phyloP scores from a whole-genome alignment of 2,113 vertebrate species.

The Notechis scutatus region DNA sequence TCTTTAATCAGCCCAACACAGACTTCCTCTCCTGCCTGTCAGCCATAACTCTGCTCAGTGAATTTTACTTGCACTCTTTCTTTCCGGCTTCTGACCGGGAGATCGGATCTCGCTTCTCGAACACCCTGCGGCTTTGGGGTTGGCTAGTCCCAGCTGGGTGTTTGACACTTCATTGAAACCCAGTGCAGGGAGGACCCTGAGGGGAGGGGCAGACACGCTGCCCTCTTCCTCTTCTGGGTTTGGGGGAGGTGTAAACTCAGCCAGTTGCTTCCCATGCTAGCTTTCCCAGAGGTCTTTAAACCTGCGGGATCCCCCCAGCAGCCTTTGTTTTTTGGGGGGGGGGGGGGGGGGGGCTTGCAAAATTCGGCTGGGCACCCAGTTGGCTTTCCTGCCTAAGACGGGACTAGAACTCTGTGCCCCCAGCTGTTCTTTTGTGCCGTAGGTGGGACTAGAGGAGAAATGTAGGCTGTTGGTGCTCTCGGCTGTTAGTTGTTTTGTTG shows the following conservation, averaged over 20 bases:
- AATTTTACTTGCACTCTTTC: neutral
- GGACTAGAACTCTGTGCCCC: too few species aligned
- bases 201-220: neutral
- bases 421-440: accelerated
- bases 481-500: too few species aligned
- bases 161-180: neutral
- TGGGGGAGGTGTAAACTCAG: neutral
- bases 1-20: neutral
- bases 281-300: neutral
- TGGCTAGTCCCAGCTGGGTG: neutral
- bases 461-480: too few species aligned
- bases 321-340: neutral
- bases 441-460: neutral
- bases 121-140: neutral
- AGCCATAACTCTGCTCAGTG: neutral
- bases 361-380: neutral
- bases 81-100: neutral
- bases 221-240: neutral
- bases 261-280: neutral
- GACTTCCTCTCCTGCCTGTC: neutral
- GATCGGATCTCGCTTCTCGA: neutral
- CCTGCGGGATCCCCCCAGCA: accelerated
- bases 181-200: neutral
- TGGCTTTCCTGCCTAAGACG: too few species aligned
- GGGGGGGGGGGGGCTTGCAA: neutral